Evolutionary conservation across 2,888 invertebrate species (phyloP).

Genomic region (Epirrita christyi): DNA sequence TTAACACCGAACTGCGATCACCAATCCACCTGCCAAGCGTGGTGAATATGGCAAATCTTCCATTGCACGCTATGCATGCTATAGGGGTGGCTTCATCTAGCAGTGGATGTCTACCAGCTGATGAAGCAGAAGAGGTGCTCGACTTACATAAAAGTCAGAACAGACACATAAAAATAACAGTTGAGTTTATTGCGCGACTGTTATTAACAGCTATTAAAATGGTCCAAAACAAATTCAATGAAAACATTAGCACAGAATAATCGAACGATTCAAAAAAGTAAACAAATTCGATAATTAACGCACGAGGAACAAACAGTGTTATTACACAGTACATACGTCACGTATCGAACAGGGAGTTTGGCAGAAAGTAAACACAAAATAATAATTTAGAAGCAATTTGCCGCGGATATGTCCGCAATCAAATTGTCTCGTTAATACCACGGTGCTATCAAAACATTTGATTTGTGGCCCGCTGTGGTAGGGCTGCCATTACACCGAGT

Average conservation of each 20-base stretch:
- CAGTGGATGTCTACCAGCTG: no score
- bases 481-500: constrained; percentile 38
- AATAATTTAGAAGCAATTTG: constrained; percentile 85
- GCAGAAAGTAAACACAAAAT: constrained; percentile 85
- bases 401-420: constrained; percentile 84
- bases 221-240: constrained; percentile 38
- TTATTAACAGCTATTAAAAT: constrained; percentile 26
- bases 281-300: constrained; percentile 74
- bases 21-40: no score
- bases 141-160: background rate
- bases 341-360: constrained; percentile 77
- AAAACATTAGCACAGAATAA: constrained; percentile 43
- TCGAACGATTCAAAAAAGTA: constrained; percentile 60
- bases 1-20: no score
- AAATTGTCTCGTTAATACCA: constrained; percentile 85
- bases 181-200: background rate
- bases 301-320: constrained; percentile 72
- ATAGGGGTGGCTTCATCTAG: no score
- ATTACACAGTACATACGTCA: constrained; percentile 63
- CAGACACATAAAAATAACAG: background rate
- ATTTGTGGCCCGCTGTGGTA: constrained; percentile 70
- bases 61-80: no score
- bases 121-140: no score
- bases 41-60: no score
- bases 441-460: constrained; percentile 84